Evolutionary conservation across 2,888 invertebrate genomes (phyloP), one percentile per base, ranked within the genome.

Genomic region (Leptodirus hochenwartii): DNA sequence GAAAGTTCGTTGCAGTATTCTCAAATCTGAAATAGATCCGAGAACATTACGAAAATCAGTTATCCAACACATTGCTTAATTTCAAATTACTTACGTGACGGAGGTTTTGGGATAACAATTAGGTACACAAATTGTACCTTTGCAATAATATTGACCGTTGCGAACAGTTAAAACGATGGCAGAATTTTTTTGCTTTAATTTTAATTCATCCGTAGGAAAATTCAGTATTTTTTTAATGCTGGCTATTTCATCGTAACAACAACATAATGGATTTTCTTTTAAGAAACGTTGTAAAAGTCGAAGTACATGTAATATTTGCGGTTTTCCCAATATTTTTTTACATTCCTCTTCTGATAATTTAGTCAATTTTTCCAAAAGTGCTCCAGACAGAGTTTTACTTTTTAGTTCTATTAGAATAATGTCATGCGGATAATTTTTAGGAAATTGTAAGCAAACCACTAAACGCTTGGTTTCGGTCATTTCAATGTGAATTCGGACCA

Each of bases 201-300:
- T 74, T 4, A 77, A 46, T 41, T 68, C 68, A 43, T 71, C 70
- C 8, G 47, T 44, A 5, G 52, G 46, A 4, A 41, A 37, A 22
- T 37, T 44, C 4, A 72, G 44, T 13, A 63, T 50, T 35, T 58
- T 56, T 39, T 70, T 72, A 29, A 77, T 47, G 25, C 54, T 47
- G 34, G 63, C 58, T 34, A 79, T 72, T 53, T 79, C 78, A 43
- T 75, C 72, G 39, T 70, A 69, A 42, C 76, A 77, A 33, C 74
- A 70, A 44, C 69, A 72, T 3, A 79, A 53, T 1, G 75, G 70
- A 53, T 76, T 74, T 38, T 76, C 73, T 27, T 66, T 62, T 9
- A 76, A 51, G 45, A 76, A 78, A 35, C 62, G 66, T 28, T 62
- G 53, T 4, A 76, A 52, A 44, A 76, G 74, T 39, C 64, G 60